Evolutionary conservation across 2,113 vertebrate species (phyloP).

Genomic region (Blennius ocellaris): DNA sequence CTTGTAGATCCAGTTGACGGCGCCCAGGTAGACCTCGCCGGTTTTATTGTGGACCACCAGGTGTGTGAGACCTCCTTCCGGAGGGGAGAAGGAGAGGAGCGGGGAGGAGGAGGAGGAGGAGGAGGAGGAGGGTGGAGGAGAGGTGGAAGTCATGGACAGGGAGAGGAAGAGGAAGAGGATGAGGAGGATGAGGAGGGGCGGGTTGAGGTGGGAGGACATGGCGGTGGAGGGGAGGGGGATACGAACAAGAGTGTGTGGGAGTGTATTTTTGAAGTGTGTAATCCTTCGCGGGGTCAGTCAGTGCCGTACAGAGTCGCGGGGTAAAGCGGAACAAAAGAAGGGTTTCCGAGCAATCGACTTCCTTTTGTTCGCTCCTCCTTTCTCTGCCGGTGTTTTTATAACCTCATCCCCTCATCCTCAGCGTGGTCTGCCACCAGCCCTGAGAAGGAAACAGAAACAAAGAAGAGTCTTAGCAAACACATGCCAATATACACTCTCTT

Average conservation of each 20-base stretch:
- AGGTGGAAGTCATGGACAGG: constrained; percentile 47
- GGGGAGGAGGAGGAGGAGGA: constrained; percentile 29
- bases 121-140: constrained; percentile 28
- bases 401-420: constrained; percentile 71
- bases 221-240: constrained; percentile 48
- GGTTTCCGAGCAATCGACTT: constrained; percentile 39
- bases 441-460: constrained; percentile 52
- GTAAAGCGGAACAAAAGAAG: constrained; percentile 21
- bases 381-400: constrained; percentile 70
- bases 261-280: constrained; percentile 40
- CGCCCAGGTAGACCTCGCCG: constrained; percentile 93
- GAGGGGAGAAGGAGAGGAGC: constrained; percentile 84
- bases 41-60: constrained; percentile 94
- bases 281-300: constrained; percentile 54
- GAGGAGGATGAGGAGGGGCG: constrained; percentile 71
- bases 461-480: constrained; percentile 42
- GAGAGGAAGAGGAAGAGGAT: constrained; percentile 58
- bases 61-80: constrained; percentile 93
- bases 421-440: constrained; percentile 64
- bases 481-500: constrained; percentile 34
- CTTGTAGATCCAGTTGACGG: constrained; percentile 97
- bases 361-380: constrained; percentile 45
- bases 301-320: constrained; percentile 24
- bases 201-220: constrained; percentile 77
- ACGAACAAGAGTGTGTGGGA: constrained; percentile 25